Conservation (phyloP, 2,113 vertebrate genomes). For the Ploceus nigricollis region DNA sequence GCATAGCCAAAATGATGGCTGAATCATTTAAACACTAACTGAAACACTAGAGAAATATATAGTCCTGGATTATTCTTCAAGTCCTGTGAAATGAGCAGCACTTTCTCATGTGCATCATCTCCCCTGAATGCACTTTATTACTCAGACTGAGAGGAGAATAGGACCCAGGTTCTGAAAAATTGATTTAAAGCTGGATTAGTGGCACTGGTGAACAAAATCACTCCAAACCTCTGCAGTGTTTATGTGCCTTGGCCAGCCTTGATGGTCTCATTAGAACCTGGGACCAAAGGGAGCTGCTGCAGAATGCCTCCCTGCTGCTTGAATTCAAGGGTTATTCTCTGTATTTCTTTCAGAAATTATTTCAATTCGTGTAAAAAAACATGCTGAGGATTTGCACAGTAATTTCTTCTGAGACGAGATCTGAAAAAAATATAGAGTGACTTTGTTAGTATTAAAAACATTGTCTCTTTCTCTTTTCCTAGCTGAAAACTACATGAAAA, state of each 20-base stretch:
- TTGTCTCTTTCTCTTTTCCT: neutral
- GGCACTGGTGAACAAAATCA: fast-evolving
- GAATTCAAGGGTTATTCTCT: neutral
- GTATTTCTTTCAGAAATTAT: neutral
- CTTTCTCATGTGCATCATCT: neutral
- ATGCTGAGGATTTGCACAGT: neutral
- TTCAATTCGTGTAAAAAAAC: neutral
- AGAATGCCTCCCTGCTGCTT: neutral
- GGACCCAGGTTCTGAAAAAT: neutral
- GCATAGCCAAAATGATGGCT: neutral
- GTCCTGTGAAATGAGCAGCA: neutral
- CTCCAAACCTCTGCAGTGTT: neutral
- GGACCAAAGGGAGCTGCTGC: neutral
- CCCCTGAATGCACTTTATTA: neutral
- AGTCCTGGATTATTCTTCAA: neutral
- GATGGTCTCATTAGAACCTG: neutral
- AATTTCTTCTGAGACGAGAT: neutral
- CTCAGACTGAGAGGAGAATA: neutral
- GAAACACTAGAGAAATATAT: neutral
- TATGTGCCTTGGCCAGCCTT: neutral
- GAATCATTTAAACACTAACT: neutral
- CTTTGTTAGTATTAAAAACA: neutral
- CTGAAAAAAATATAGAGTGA: neutral
- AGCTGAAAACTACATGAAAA: neutral
- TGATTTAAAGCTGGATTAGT: neutral